These are phyloP conservation scores for Aldabrachelys gigantea DNA, from an alignment of 2,113 vertebrate genomes.

Conservation along the genomic window DNA sequence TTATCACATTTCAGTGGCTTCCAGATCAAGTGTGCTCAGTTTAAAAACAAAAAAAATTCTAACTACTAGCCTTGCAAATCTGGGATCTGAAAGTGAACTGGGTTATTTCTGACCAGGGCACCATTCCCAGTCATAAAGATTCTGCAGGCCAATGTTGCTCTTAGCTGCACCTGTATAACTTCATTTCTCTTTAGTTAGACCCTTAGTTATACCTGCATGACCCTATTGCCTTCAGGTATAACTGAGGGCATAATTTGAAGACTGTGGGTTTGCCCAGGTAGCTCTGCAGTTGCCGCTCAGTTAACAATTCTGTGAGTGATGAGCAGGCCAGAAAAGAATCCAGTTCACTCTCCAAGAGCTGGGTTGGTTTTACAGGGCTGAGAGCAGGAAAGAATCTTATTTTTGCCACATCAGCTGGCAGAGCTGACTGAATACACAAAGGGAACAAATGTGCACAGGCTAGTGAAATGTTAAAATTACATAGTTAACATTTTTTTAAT, in stretches of 20 bases:
- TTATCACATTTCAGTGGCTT: not conserved
- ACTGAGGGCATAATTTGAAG: rapidly evolving
- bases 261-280: rapidly evolving
- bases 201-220: not conserved
- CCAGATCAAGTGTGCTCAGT: not conserved
- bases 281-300: not conserved
- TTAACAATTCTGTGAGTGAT: not conserved
- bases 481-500: not conserved
- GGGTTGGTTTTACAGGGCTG: not conserved
- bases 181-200: not conserved
- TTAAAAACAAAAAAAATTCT: not conserved
- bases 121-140: not conserved
- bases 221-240: rapidly evolving
- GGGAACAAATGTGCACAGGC: not conserved
- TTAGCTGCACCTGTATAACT: not conserved
- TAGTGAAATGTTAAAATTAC: not conserved
- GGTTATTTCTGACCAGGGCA: not conserved
- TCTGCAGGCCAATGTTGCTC: not conserved
- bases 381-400: not conserved
- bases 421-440: not conserved
- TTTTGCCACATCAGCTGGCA: not conserved
- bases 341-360: not conserved
- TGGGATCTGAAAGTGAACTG: not conserved
- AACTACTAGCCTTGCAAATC: not conserved
- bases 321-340: not conserved